Evolutionary conservation across 2,113 vertebrate genomes (phyloP), one percentile per base, ranked within the genome.

Genomic region (Pseudopipra pipra): DNA sequence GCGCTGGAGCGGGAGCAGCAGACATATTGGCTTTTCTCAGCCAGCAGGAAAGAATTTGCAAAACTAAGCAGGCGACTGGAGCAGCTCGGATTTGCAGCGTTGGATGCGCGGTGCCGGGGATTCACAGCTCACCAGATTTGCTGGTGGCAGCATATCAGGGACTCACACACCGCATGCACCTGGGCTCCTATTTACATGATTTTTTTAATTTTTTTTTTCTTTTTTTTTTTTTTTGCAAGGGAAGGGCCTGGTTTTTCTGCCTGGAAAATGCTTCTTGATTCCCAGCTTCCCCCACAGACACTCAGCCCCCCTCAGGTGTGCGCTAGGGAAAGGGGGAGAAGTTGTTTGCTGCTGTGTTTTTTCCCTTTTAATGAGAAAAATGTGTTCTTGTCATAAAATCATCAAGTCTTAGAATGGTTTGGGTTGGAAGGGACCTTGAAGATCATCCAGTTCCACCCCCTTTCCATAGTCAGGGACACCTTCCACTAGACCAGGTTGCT

Each of bases 11-110:
- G 44, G 96, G 88, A 96, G 94, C 95, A 90, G 95, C 96, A 96
- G 97, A 97, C 97, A 96, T 97, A 92, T 96, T 96, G 96, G 95
- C 95, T 97, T 95, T 96, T 93, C 94, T 90, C 96, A 94, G 96
- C 96, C 96, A 93, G 96, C 96, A 89, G 88, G 89, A 97, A 90
- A 84, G 95, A 94, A 96, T 97, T 97, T 97, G 97, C 96, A 97
- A 95, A 97, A 96, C 95, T 96, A 96, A 96, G 96, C 93, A 96
- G 95, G 85, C 72, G 43, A 63, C 70, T 54, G 87, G 93, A 93
- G 94, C 90, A 90, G 93, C 86, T 91, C 55, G 74, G 93, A 71
- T 93, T 95, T 74, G 94, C 91, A 30, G 94, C 63, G 56, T 59
- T 46, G 87, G 94, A 33, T 73, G 62, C 39, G 47, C 70, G 35